Percentiles rank a stretch among this genome's conserved stretches.
Conservation (phyloP, 2,888 invertebrate species). For the Priocnemis perturbator region DNA sequence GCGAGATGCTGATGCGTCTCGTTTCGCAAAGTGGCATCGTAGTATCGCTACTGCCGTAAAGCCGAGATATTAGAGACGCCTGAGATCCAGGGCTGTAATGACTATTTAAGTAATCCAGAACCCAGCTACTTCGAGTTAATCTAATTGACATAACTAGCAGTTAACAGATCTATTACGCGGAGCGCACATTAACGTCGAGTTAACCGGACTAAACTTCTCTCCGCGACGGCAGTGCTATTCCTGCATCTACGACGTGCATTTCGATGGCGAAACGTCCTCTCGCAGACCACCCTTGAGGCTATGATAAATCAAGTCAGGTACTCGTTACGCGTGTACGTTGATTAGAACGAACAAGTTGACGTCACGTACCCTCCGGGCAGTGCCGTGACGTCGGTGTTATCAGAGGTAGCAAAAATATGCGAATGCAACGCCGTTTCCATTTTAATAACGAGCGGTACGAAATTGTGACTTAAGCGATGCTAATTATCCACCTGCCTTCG, state of each 20-base stretch:
- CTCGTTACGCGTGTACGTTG: constrained; percentile 6
- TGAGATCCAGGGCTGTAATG: constrained; percentile 41
- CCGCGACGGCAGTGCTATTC: constrained; percentile 22
- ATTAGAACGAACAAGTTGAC: constrained; percentile 3
- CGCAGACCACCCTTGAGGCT: neutral
- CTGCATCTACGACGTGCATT: constrained; percentile 14
- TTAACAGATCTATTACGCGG: constrained; percentile 60
- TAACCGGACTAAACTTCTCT: constrained; percentile 41
- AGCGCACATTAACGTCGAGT: constrained; percentile 38
- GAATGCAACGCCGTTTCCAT: neutral
- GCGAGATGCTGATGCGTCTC: constrained; percentile 40
- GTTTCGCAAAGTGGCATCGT: constrained; percentile 24
- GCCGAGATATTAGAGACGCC: constrained; percentile 42
- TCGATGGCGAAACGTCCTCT: constrained; percentile 19
- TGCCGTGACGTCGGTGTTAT: neutral
- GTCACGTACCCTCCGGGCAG: no score
- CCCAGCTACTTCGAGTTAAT: constrained; percentile 54
- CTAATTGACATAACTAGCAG: constrained; percentile 61
- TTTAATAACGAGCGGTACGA: neutral
- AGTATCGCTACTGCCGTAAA: constrained; percentile 22
- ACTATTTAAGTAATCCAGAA: constrained; percentile 60
- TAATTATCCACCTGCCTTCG: neutral
- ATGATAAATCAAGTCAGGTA: constrained; percentile 24
- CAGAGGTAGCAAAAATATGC: neutral
- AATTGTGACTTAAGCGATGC: no score